Conservation (phyloP, 2,888 invertebrate genomes). For the Drosophila fulvimacula region DNA sequence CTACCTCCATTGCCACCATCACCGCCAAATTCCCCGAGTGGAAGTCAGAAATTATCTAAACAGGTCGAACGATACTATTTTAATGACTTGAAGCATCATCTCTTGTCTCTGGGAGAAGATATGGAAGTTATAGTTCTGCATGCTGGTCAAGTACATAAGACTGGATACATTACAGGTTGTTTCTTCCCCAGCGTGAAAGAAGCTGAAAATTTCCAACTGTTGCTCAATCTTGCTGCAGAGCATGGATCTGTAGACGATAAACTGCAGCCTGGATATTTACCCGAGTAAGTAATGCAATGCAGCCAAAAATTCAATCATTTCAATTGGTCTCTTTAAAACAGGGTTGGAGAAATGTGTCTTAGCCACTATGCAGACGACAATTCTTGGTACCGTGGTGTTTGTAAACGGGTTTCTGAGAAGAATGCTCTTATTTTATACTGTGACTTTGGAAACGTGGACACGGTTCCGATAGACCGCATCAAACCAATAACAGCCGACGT, state of each 20-base stretch:
- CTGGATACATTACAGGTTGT: slow-evolving; percentile 48
- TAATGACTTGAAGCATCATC: slow-evolving; percentile 27
- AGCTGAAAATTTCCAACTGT: slow-evolving; percentile 14
- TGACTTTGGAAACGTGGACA: slow-evolving; percentile 61
- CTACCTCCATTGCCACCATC: slow-evolving; percentile 45
- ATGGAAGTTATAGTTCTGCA: slow-evolving; percentile 31
- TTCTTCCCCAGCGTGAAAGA: slow-evolving; percentile 20
- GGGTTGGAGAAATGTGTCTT: slow-evolving; percentile 60
- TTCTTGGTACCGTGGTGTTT: slow-evolving; percentile 64
- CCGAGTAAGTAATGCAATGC: slow-evolving; percentile 34
- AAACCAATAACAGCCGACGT: slow-evolving; percentile 44
- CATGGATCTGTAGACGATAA: slow-evolving; percentile 19
- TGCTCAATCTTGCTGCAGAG: slow-evolving; percentile 2
- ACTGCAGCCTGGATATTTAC: slow-evolving; percentile 33
- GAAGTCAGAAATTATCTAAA: background rate
- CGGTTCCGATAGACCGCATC: slow-evolving; percentile 26
- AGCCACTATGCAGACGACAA: slow-evolving; percentile 46
- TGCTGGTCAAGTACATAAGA: slow-evolving; percentile 10
- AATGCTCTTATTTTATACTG: slow-evolving; percentile 35
- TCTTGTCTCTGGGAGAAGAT: slow-evolving; percentile 35
- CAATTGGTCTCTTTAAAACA: background rate
- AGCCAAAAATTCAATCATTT: background rate
- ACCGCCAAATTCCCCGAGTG: slow-evolving; percentile 22
- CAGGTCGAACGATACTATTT: slow-evolving; percentile 35
- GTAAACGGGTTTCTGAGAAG: slow-evolving; percentile 21